Conservation (phyloP, 37 sponge, comb jelly and placozoan genomes). For the Diacarnus erythraeanus region DNA sequence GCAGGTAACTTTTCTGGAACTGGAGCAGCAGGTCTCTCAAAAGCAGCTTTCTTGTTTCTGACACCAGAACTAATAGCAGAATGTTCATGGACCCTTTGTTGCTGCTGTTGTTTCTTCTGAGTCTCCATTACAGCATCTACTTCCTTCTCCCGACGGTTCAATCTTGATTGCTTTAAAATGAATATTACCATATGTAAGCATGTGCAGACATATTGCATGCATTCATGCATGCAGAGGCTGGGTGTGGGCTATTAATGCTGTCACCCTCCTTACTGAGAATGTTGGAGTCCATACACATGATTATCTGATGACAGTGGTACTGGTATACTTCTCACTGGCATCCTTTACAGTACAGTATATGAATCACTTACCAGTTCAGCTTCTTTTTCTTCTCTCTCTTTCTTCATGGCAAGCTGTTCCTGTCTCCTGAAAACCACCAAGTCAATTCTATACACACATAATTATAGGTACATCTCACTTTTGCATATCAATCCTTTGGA, state of each 20-base stretch:
- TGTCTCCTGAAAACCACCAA: constrained; percentile 26
- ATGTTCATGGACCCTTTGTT: constrained; percentile 44
- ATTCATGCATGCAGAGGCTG: no score
- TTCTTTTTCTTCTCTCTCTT: constrained; percentile 44
- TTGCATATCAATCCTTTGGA: constrained; percentile 56
- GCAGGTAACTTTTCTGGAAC: background rate
- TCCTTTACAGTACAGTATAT: background rate
- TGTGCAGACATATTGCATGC: no score
- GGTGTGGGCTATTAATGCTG: no score
- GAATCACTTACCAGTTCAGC: constrained; percentile 33
- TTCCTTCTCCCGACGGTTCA: constrained; percentile 50
- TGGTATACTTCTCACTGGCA: no score
- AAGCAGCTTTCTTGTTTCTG: constrained; percentile 55
- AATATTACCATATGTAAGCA: background rate
- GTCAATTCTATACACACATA: background rate
- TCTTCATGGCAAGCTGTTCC: constrained; percentile 22
- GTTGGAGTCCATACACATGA: no score
- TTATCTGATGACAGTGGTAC: no score
- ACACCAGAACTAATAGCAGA: constrained; percentile 38
- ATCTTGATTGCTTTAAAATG: constrained; percentile 37
- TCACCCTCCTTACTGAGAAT: no score
- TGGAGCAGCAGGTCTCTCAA: constrained; percentile 46
- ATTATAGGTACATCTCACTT: constrained; percentile 35
- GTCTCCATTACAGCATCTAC: constrained; percentile 50
- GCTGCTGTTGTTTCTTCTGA: constrained; percentile 30